Evolutionary conservation across 2,888 invertebrate genomes (phyloP).

Genomic region (Thecophora atra): DNA sequence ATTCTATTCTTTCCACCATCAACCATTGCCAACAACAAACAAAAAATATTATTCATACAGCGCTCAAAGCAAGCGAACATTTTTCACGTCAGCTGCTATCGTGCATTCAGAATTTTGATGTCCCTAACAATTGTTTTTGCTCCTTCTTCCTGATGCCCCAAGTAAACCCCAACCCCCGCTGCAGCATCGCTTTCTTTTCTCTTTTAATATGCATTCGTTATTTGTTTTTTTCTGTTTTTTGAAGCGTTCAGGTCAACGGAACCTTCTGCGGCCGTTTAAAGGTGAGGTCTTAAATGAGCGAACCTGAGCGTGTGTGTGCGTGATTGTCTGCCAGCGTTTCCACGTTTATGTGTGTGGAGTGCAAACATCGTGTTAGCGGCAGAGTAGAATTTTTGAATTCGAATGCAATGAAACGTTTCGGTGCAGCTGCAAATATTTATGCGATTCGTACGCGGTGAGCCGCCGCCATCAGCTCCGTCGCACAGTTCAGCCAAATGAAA

Average conservation of each 20-base stretch:
- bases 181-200: neutral
- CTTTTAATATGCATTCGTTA: neutral
- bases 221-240: neutral
- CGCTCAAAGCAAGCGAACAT: neutral
- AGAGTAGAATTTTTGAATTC: constrained; percentile 6
- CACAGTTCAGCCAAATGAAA: neutral
- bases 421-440: constrained; percentile 22
- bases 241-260: constrained; percentile 2
- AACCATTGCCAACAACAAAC: neutral
- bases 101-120: constrained; percentile 17
- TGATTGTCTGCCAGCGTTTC: neutral
- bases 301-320: neutral
- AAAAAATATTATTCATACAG: neutral
- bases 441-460: constrained; percentile 19
- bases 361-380: neutral
- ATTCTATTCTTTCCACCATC: too few relatives aligned
- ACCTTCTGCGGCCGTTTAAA: constrained; percentile 9
- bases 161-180: too few relatives aligned
- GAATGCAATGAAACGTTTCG: constrained; percentile 17
- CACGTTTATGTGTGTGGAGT: constrained; percentile 6
- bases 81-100: constrained; percentile 24
- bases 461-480: neutral
- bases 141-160: neutral
- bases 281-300: neutral
- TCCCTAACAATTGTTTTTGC: constrained; percentile 9